Evolutionary conservation across 1,140 invertebrate species (phyloP), one percentile per base, ranked within the genome.

Genomic region (Zaprionus capensis): DNA sequence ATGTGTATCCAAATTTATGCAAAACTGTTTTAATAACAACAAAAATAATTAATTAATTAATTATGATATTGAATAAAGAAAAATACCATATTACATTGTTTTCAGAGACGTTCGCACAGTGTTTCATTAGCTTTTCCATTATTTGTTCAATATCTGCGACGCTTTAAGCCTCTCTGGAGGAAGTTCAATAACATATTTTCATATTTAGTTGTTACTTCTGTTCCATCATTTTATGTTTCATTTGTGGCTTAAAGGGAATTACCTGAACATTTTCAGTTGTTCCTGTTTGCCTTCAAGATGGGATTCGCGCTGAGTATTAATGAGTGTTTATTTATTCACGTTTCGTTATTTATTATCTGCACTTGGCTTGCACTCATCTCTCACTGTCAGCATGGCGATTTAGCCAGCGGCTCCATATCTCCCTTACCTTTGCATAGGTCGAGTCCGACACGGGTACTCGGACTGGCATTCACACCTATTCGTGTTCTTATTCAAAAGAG

Each of bases 361-460:
- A 58, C 28, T 51, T 34, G 41, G 22, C 9, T 49, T 12, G 41
- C 44, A n/a, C 55, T 62, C 72, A 82, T 82, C 77, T 79, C 67
- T 69, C 61, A 74, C 63, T 78, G 78, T 78, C 61, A 75, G 44
- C 58, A 24, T 36, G 20, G 49, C 62, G 49, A 55, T 46, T 71
- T 61, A 71, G 24, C 12, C 17, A 26, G 24, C 17, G 36, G 61
- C 14, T 26, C 5, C 38, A 46, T 46, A 46, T 46, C 44, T 46
- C 9, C 46, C 6, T 49, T 46, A 46, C 41, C 17, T 51, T 24
- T n/a, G 17, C 46, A 51, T 51, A 51, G 41, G 41, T 46, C 41
- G 41, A 4, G 41, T 51, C 22, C 17, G 46, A 14, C 24, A 0
- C 20, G 11, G 46, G 9, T 51, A 51, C 46, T 51, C 20, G 46